Conservation (phyloP, 2,797 vertebrate genomes). For the Pitangus sulphuratus region DNA sequence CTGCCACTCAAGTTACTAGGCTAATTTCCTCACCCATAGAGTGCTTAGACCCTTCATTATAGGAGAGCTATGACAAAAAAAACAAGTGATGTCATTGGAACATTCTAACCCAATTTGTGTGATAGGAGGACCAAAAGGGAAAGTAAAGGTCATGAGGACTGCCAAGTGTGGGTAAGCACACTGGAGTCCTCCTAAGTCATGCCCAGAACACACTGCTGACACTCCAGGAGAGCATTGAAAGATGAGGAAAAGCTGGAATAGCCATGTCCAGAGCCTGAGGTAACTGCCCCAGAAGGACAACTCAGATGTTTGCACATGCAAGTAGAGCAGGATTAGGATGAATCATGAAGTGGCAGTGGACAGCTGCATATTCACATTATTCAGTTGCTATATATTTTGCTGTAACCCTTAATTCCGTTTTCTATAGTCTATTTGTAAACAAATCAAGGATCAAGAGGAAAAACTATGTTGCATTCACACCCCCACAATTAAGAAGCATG, state of each 20-base stretch:
- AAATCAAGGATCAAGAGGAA: background rate
- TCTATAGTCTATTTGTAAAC: background rate
- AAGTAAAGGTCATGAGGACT: accelerated
- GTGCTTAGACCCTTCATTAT: background rate
- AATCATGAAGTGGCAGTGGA: background rate
- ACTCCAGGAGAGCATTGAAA: accelerated
- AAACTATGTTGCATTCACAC: background rate
- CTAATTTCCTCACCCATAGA: background rate
- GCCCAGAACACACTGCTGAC: background rate
- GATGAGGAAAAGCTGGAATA: background rate
- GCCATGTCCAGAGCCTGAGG: background rate
- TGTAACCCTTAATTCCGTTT: background rate
- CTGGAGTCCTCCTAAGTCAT: background rate
- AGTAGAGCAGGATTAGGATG: background rate
- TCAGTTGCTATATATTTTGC: background rate
- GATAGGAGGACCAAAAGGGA: background rate
- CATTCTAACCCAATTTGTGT: background rate
- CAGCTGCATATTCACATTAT: background rate
- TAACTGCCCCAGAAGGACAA: background rate
- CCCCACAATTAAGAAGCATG: background rate
- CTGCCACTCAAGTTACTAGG: background rate
- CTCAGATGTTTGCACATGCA: no score
- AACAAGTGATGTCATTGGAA: accelerated
- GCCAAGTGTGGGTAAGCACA: background rate
- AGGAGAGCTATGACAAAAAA: background rate